These are phyloP conservation scores for Micromesistius poutassou DNA, from an alignment of 2,797 vertebrate genomes.

Conservation along the genomic window DNA sequence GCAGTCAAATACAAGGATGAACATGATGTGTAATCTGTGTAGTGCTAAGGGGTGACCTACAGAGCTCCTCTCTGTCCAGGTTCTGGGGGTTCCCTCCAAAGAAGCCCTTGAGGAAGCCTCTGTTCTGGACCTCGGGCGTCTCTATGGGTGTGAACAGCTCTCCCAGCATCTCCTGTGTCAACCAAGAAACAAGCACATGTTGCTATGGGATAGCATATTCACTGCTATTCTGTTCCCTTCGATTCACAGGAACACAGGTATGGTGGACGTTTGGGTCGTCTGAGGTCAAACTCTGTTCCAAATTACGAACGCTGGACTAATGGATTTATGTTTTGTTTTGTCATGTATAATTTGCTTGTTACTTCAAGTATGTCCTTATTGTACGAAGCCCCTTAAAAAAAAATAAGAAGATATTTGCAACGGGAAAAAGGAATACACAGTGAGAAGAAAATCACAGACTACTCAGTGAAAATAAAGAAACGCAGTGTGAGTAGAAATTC, in stretches of 20 bases:
- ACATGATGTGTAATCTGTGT: neutral
- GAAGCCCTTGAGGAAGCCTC: conserved; percentile 96
- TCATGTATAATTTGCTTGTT: neutral
- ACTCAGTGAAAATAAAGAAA: too few species aligned
- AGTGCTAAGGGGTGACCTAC: conserved; percentile 75
- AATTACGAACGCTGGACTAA: neutral
- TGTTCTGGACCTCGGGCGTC: conserved; percentile 94
- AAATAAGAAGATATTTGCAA: too few species aligned
- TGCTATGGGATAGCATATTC: neutral
- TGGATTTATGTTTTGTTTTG: neutral
- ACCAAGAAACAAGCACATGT: conserved; percentile 10
- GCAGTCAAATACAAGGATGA: neutral
- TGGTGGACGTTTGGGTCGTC: neutral
- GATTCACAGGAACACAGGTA: neutral
- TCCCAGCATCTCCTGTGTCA: conserved; percentile 90
- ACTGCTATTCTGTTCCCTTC: neutral
- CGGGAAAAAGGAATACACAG: too few species aligned
- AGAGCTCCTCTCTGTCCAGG: conserved; percentile 97
- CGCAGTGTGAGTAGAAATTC: too few species aligned
- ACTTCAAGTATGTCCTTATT: neutral
- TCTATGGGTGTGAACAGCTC: conserved; percentile 95
- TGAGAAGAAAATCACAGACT: too few species aligned
- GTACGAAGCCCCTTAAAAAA: too few species aligned
- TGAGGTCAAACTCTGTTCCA: neutral
- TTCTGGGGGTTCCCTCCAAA: conserved; percentile 92